Conservation (phyloP, 2,113 vertebrate species). For the Strix aluco region DNA sequence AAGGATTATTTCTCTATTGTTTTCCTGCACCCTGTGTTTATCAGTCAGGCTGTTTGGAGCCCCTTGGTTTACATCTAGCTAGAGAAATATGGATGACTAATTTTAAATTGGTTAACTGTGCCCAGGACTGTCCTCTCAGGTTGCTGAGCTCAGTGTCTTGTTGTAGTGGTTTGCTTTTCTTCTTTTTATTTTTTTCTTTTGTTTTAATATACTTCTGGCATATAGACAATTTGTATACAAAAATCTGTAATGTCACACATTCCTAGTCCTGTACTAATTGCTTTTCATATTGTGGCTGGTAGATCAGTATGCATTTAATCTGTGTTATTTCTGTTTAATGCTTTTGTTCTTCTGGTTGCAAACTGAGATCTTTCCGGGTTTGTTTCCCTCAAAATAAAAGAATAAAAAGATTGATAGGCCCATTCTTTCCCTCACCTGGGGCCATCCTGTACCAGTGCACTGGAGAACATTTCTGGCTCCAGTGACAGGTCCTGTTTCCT, state of each 20-base stretch:
- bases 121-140: neutral
- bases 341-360: neutral
- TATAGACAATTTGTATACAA: neutral
- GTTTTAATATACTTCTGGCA: neutral
- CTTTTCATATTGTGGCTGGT: neutral
- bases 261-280: neutral
- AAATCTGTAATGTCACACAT: neutral
- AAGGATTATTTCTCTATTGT: neutral
- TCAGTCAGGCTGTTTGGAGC: neutral
- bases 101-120: neutral
- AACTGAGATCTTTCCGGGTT: neutral
- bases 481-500: neutral
- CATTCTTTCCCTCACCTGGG: neutral
- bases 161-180: neutral
- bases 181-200: rapidly evolving
- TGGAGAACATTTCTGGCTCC: neutral
- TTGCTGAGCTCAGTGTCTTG: neutral
- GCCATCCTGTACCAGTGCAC: too few species aligned
- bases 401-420: neutral
- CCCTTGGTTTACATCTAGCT: neutral
- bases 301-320: neutral
- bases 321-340: neutral
- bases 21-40: neutral
- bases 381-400: neutral
- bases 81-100: neutral